phyloP scores from a whole-genome alignment of 1,140 invertebrate species.

The Pinna nobilis region DNA sequence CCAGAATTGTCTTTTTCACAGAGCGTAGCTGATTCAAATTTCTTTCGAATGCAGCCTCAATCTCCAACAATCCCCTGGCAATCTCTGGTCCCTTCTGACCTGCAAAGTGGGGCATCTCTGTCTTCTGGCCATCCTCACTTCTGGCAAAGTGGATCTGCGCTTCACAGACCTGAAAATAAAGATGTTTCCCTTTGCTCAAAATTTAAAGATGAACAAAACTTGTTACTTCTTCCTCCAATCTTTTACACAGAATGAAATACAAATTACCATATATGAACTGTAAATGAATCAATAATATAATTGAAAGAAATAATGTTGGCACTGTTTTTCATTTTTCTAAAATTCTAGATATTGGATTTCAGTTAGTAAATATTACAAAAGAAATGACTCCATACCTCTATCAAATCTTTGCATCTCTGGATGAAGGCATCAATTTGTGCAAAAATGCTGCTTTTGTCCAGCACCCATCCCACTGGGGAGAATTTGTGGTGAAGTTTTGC shows the following conservation, averaged over 20 bases:
- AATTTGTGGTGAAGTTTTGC: conserved; percentile 74
- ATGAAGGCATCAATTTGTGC: conserved; percentile 90
- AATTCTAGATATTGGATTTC: too few relatives aligned
- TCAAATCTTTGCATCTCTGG: conserved; percentile 87
- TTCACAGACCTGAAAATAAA: conserved; percentile 81
- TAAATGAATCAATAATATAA: neutral
- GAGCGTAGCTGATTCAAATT: conserved; percentile 79
- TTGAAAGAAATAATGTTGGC: too few relatives aligned
- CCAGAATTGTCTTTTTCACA: conserved; percentile 81
- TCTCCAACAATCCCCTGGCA: conserved; percentile 82
- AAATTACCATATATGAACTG: too few relatives aligned
- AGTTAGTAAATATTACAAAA: neutral
- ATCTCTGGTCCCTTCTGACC: conserved; percentile 81
- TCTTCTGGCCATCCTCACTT: conserved; percentile 71
- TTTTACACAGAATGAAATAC: too few relatives aligned
- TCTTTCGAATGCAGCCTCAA: conserved; percentile 85
- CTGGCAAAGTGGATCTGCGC: conserved; percentile 76
- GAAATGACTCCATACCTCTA: conserved; percentile 85
- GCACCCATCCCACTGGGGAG: conserved; percentile 79
- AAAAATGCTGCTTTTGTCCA: conserved; percentile 87
- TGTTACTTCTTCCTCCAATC: too few relatives aligned
- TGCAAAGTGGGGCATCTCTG: conserved; percentile 73
- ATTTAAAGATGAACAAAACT: too few relatives aligned
- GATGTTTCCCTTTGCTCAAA: too few relatives aligned
- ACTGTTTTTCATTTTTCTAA: too few relatives aligned